Base-by-base conservation (phyloP, 2,888 invertebrate species). In the Tupiocoris notatus region DNA sequence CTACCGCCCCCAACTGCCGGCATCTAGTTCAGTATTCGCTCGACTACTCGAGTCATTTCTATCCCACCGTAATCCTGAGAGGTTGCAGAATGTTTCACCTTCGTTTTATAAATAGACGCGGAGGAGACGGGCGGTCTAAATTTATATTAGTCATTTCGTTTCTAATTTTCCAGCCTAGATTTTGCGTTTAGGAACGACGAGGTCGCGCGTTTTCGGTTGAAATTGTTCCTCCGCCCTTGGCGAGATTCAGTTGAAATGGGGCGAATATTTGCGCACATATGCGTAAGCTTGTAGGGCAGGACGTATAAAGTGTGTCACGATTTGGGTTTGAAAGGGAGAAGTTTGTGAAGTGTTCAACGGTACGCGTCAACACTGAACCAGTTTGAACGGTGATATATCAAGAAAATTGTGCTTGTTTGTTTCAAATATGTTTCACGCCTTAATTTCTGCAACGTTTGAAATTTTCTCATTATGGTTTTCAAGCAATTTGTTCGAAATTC, bases 51-150 rank as follows among this genome's bases (percentile, higher is more conserved):
- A n/a, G n/a, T n/a, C n/a, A 39, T 39, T 39, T 39, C n/a, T n/a
- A n/a, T n/a, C n/a, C n/a, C n/a, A n/a, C n/a, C n/a, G n/a, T n/a
- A n/a, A n/a, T n/a, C n/a, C n/a, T n/a, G 39, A 39, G 54, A 65
- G 65, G 65, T 65, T 65, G 65, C 65, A 39, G 25, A 39, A 65
- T 24, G 65, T 24, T 65, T 65, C 65, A 65, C 39, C 65, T 65
- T 39, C 18, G 39, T 24, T 39, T 39, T 20, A 65, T 7, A 65
- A 65, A 65, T 65, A 65, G 65, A 16, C 39, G 16, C 25, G 24
- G 9, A 12, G 39, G 25, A n/a, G 39, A 12, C 39, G 39, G 39
- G 3, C 6, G 65, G 20, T 65, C 65, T 65, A 65, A 65, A 39
- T 65, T 65, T 24, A 63, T 21, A 21, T 3, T 39, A 18, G 17